A percentile compares a stretch with the other conserved stretches of the same genome.
phyloP scores from a whole-genome alignment of 1,140 invertebrate species.

The Diploscapter pachys region DNA sequence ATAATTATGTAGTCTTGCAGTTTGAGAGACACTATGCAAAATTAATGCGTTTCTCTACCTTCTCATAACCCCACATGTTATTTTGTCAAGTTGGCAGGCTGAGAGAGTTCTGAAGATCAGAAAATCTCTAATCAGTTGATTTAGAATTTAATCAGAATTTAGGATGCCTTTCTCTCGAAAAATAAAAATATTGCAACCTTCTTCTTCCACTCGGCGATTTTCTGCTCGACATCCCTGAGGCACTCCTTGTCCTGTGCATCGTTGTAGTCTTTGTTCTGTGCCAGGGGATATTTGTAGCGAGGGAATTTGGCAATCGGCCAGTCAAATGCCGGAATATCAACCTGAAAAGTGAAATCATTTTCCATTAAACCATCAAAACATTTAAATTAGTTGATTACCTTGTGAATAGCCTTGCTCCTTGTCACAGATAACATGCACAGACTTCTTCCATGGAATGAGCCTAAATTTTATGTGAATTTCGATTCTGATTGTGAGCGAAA shows the following conservation, averaged over 20 bases:
- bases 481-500: too few species aligned
- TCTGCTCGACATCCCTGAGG: slow-evolving; percentile 61
- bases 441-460: slow-evolving; percentile 54
- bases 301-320: slow-evolving; percentile 89
- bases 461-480: slow-evolving; percentile 1
- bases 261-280: slow-evolving; percentile 76
- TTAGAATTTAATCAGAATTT: too few species aligned
- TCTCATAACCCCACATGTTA: too few species aligned
- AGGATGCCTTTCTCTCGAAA: too few species aligned
- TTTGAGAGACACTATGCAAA: too few species aligned
- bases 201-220: slow-evolving; percentile 75
- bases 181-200: slow-evolving; percentile 62
- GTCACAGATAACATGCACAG: slow-evolving; percentile 75
- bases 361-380: not conserved
- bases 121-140: too few species aligned
- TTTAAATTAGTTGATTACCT: slow-evolving; percentile 60
- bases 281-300: slow-evolving; percentile 64
- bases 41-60: too few species aligned
- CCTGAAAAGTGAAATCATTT: slow-evolving; percentile 67
- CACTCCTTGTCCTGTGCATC: slow-evolving; percentile 75
- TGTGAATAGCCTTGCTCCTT: slow-evolving; percentile 90
- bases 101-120: too few species aligned
- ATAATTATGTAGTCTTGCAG: too few species aligned
- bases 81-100: too few species aligned
- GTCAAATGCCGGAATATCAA: slow-evolving; percentile 80